phyloP scores from a whole-genome alignment of 2,797 vertebrate genomes.

The Girardinus metallicus region DNA sequence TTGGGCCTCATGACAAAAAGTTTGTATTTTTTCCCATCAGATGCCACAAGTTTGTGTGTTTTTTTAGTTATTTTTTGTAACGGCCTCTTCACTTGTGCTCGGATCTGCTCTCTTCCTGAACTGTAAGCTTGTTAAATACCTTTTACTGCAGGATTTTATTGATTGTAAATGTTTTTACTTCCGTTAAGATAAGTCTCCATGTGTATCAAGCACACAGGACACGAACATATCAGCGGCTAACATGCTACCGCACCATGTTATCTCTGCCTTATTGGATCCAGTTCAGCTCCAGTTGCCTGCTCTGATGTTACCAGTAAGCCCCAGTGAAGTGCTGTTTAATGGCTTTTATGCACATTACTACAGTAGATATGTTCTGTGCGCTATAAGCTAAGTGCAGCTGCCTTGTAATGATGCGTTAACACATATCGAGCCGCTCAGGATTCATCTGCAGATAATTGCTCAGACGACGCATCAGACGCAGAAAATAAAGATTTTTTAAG shows the following conservation, averaged over 20 bases:
- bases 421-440: background rate
- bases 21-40: background rate
- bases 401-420: conserved; percentile 36
- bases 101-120: background rate
- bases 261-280: conserved; percentile 31
- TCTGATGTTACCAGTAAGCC: conserved; percentile 40
- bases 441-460: background rate
- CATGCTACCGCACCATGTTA: conserved; percentile 1
- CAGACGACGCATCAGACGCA: background rate
- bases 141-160: background rate
- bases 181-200: background rate
- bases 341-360: conserved; percentile 42
- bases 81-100: background rate
- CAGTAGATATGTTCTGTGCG: conserved; percentile 10
- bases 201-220: background rate
- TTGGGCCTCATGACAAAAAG: too few species aligned
- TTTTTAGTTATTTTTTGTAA: background rate
- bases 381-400: conserved; percentile 50
- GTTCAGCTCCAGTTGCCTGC: conserved; percentile 36
- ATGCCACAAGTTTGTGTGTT: background rate
- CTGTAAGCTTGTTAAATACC: background rate
- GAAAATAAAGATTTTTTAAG: background rate
- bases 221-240: background rate
- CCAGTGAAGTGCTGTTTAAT: conserved; percentile 59
- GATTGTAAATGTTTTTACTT: background rate